Base-by-base conservation (phyloP, 2,113 vertebrate genomes). In the Larimichthys polyactis region DNA sequence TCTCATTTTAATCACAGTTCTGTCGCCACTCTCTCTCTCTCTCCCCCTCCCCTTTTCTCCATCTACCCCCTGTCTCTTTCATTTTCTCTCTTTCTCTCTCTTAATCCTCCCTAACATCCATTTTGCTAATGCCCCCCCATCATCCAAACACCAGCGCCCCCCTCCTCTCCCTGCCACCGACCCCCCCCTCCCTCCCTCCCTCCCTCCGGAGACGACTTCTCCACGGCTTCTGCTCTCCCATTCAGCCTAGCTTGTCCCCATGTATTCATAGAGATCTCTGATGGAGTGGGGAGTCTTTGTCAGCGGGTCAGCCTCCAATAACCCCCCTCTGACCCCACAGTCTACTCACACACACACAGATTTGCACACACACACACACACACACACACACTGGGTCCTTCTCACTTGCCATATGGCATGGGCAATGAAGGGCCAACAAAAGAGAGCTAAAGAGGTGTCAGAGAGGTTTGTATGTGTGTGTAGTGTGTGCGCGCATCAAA, bases 381-480 rank as follows among this genome's bases (percentile, higher is more conserved):
- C 83, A 70, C 24, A 24, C 82, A 74, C 74, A 85, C 80, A 86
- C 92, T 89, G 82, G 82, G 84, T 87, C 93, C 88, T 93, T 91
- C 96, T 94, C 96, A 97, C 94, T 96, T 96, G 96, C 98, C 98
- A 98, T 98, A 97, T 98, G 97, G 96, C 96, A 90, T 90, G 75
- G 71, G 83, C 84, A 92, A 91, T 89, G 87, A 89, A 77, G 54
- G 79, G 65, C 83, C 68, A 90, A 93, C 93, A 94, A 95, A 92
- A 86, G 91, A 89, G 66, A 86, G 90, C 92, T 94, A 93, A 94
- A 89, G 91, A 93, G 91, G 90, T 93, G 93, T 92, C 91, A 89
- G 82, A 36, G 65, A 81, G 75, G 71, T 86, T 79, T 87, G 72
- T 84, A 10, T 89, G 75, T 73, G 69, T 75, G 82, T 43, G 79